Evolutionary conservation across 1,140 invertebrate species (phyloP).

Genomic region (Drusus annulatus): DNA sequence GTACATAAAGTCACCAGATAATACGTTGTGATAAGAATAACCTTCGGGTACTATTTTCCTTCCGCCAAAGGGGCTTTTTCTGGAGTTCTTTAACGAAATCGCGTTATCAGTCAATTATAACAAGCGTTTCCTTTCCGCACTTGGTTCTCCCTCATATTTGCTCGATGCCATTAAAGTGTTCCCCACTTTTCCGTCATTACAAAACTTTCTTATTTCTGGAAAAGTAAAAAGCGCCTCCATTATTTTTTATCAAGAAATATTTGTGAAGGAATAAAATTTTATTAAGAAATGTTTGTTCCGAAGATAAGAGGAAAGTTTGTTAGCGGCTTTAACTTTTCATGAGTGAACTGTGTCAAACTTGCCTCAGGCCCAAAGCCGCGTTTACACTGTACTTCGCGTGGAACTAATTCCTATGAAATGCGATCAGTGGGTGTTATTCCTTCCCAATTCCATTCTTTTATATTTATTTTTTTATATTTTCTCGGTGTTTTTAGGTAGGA

Average conservation of each 20-base stretch:
- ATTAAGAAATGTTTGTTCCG: constrained; percentile 49
- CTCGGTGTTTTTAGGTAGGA: background rate
- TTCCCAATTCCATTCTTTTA: background rate
- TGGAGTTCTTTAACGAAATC: no score
- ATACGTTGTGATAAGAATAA: no score
- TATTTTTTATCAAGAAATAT: constrained; percentile 39
- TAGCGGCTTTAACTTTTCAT: constrained; percentile 47
- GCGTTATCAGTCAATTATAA: background rate
- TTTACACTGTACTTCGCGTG: constrained; percentile 26
- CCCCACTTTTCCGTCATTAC: constrained; percentile 37
- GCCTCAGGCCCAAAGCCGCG: constrained; percentile 10
- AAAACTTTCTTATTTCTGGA: constrained; percentile 38
- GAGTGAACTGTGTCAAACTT: constrained; percentile 46
- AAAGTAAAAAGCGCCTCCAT: constrained; percentile 23
- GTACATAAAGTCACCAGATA: no score
- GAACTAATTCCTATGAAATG: background rate
- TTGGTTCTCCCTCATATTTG: background rate
- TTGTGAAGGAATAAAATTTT: constrained; percentile 45
- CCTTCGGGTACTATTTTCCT: background rate
- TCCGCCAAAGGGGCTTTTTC: background rate
- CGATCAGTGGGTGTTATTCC: background rate
- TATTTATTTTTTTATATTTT: background rate
- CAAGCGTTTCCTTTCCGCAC: background rate
- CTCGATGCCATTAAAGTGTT: constrained; percentile 2
- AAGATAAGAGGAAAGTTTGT: constrained; percentile 53